phyloP scores from a whole-genome alignment of 2,888 invertebrate genomes.

The Stegophylla sp. region DNA sequence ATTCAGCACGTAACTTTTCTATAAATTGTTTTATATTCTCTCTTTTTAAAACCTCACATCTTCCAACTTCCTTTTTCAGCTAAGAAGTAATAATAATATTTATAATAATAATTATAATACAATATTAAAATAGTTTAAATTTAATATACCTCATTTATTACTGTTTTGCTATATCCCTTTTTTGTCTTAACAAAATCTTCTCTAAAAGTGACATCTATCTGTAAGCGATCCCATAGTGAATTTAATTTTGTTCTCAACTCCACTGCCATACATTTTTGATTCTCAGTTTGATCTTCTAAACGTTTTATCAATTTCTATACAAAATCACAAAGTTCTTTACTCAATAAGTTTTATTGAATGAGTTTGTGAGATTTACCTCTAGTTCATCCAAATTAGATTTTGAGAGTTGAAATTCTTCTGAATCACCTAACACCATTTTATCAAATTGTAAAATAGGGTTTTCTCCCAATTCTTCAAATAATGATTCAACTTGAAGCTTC shows the following conservation, averaged over 20 bases:
- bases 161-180: conserved; percentile 69
- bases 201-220: conserved; percentile 66
- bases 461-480: conserved; percentile 50
- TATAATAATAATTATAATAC: neutral
- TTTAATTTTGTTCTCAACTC: conserved; percentile 53
- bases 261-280: conserved; percentile 48
- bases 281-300: conserved; percentile 51
- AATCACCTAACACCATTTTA: conserved; percentile 51
- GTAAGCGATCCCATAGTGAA: conserved; percentile 58
- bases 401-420: conserved; percentile 46
- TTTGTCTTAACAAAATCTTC: conserved; percentile 72
- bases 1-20: conserved; percentile 74
- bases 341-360: neutral
- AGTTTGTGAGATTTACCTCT: conserved; percentile 31
- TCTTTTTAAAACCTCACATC: conserved; percentile 77
- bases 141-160: conserved; percentile 67
- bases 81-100: conserved; percentile 62
- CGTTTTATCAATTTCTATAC: conserved; percentile 56
- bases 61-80: conserved; percentile 74
- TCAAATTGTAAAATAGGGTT: conserved; percentile 42
- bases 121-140: neutral
- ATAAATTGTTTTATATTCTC: conserved; percentile 75
- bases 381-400: conserved; percentile 56
- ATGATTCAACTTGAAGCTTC: conserved; percentile 37
- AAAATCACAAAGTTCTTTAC: neutral